Conservation (phyloP, 2,113 vertebrate species). For the Apeltes quadracus region DNA sequence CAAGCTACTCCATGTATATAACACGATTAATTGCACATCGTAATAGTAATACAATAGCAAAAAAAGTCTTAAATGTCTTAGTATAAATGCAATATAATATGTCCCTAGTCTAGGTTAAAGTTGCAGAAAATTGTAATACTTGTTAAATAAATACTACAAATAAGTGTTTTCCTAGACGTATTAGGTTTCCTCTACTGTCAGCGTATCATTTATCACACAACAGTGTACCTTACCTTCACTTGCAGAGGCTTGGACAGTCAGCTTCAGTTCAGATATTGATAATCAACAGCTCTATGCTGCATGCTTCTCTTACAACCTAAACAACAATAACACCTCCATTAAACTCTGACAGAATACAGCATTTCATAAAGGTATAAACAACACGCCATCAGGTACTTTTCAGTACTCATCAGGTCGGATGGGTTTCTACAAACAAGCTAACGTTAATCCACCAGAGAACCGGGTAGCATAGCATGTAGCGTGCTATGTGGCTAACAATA, state of each 20-base stretch:
- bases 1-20: too few relatives aligned
- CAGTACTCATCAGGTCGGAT: too few relatives aligned
- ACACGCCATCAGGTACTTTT: accelerated
- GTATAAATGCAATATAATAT: not conserved
- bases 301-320: constrained; percentile 34
- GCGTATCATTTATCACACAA: too few relatives aligned
- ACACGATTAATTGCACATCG: not conserved
- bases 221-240: constrained; percentile 41
- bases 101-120: not conserved
- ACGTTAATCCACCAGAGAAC: not conserved
- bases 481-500: constrained; percentile 37
- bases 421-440: not conserved
- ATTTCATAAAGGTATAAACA: accelerated
- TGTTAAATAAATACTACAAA: too few relatives aligned
- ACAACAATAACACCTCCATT: not conserved
- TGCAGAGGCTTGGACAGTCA: constrained; percentile 6
- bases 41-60: too few relatives aligned
- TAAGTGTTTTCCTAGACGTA: not conserved
- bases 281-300: constrained; percentile 11
- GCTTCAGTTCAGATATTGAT: constrained; percentile 2
- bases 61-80: too few relatives aligned
- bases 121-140: not conserved
- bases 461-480: constrained; percentile 38
- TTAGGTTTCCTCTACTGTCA: not conserved
- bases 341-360: not conserved